Conservation (phyloP, 2,113 vertebrate genomes). For the Nesogale talazaci region DNA sequence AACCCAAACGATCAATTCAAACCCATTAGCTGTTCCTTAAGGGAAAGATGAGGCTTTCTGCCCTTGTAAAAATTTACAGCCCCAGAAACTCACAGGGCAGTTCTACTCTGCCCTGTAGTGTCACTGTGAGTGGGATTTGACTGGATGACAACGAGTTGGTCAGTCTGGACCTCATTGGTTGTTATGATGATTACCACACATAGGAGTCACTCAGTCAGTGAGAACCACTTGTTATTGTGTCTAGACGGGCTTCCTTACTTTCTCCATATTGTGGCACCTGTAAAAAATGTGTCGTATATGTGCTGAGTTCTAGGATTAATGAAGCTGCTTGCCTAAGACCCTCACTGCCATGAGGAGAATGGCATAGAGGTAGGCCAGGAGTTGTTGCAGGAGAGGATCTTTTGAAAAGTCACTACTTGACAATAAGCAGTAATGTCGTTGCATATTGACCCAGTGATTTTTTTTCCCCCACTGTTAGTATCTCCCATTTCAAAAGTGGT, state of each 20-base stretch:
- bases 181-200: not conserved
- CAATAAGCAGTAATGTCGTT: not conserved
- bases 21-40: too few relatives aligned
- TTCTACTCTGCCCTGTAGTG: too few relatives aligned
- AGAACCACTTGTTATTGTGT: fast-evolving
- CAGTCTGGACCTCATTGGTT: too few relatives aligned
- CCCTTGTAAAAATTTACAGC: too few relatives aligned
- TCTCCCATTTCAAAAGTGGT: constrained; percentile 47
- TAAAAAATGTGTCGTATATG: not conserved
- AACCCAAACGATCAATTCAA: too few relatives aligned
- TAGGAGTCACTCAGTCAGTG: not conserved
- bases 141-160: too few relatives aligned
- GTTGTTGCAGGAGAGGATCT: not conserved
- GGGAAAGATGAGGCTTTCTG: too few relatives aligned
- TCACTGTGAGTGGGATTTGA: too few relatives aligned
- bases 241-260: not conserved
- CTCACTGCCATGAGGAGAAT: too few relatives aligned
- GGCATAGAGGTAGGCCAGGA: not conserved
- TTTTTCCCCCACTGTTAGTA: not conserved
- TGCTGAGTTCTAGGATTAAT: not conserved
- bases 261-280: not conserved
- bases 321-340: not conserved
- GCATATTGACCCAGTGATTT: constrained; percentile 11
- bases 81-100: too few relatives aligned
- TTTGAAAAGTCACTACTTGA: not conserved